A percentile compares a stretch with the other conserved stretches of the same genome.
Conservation (phyloP, 2,888 invertebrate species). For the Camptogramma bilineatum region DNA sequence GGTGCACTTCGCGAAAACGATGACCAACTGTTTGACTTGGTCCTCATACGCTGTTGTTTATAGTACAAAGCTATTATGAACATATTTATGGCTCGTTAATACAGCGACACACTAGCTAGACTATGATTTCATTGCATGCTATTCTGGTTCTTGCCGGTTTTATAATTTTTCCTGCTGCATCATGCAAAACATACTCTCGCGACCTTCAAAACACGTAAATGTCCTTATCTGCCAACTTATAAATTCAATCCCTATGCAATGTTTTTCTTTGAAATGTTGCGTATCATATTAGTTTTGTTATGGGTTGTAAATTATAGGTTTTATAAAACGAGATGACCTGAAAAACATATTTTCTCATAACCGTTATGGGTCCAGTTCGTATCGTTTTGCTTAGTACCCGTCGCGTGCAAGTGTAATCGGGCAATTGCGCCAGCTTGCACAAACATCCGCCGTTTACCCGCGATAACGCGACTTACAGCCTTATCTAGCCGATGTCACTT, state of each 20-base stretch:
- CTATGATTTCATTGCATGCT: conserved; percentile 2
- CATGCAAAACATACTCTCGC: not conserved
- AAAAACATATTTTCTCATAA: not conserved
- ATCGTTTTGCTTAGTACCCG: conserved; percentile 28
- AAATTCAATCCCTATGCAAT: not conserved
- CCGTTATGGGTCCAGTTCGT: conserved; percentile 8
- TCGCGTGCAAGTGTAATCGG: conserved; percentile 48
- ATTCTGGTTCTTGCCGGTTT: not conserved
- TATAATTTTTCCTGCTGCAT: not conserved
- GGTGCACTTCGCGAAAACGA: conserved; percentile 42
- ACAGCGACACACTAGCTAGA: not conserved
- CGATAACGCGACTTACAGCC: conserved; percentile 66
- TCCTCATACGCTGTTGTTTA: conserved; percentile 15
- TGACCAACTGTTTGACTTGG: conserved; percentile 37
- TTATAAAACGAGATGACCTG: not conserved
- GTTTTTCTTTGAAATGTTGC: not conserved
- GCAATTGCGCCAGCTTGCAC: conserved; percentile 58
- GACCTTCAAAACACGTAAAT: not conserved
- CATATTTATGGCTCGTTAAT: conserved; percentile 36
- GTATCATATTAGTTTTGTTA: not conserved
- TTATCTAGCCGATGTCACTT: conserved; percentile 46
- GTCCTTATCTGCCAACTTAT: not conserved
- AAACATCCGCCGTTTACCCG: conserved; percentile 73
- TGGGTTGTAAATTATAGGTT: not conserved
- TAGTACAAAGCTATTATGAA: conserved; percentile 28